phyloP scores from a whole-genome alignment of 1,140 invertebrate species.

The Penaeus vannamei region DNA sequence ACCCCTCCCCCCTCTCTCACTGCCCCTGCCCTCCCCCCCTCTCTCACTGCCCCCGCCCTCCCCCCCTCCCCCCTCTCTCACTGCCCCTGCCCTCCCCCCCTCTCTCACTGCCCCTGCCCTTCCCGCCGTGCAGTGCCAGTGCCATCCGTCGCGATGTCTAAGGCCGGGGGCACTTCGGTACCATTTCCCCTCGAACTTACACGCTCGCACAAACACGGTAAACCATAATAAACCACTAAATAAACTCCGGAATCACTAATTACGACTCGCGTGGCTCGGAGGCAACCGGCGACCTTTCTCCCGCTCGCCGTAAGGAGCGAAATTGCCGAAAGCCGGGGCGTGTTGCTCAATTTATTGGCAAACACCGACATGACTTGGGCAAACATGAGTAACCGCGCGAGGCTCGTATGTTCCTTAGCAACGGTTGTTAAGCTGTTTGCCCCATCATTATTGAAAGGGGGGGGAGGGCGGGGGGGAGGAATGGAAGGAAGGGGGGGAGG shows the following conservation, averaged over 20 bases:
- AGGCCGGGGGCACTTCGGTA: not conserved
- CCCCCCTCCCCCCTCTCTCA: too few species aligned
- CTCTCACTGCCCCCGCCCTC: too few species aligned
- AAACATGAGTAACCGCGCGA: conserved; percentile 11
- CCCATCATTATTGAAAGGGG: not conserved
- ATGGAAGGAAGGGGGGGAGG: not conserved
- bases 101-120: too few species aligned
- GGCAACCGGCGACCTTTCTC: not conserved
- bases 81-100: too few species aligned
- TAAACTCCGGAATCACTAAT: conserved; percentile 20
- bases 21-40: too few species aligned
- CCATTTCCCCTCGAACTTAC: conserved; percentile 22
- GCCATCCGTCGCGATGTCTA: too few species aligned
- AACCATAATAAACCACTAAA: conserved; percentile 34
- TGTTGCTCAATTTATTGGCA: conserved; percentile 31
- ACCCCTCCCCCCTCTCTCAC: too few species aligned
- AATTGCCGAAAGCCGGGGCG: not conserved
- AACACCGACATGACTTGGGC: conserved; percentile 26
- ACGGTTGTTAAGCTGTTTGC: conserved; percentile 23
- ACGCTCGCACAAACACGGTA: conserved; percentile 18
- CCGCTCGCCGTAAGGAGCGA: not conserved
- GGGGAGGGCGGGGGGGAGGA: not conserved
- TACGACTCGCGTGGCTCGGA: not conserved
- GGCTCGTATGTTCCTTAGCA: conserved; percentile 20
- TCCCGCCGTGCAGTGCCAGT: too few species aligned